phyloP scores from a whole-genome alignment of 2,888 invertebrate genomes.

The Sphecodes monilicornis region DNA sequence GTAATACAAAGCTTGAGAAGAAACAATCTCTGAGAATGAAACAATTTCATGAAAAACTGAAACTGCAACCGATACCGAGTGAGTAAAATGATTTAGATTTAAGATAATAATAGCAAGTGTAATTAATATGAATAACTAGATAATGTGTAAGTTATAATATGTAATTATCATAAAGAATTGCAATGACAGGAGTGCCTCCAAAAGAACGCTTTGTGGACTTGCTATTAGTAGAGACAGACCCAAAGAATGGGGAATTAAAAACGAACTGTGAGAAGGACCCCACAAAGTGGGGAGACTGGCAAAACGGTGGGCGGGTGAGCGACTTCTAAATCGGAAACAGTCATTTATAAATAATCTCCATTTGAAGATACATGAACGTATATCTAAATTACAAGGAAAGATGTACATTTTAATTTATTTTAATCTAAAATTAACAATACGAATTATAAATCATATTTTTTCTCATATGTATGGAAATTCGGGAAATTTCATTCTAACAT shows the following conservation, averaged over 20 bases:
- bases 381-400: conserved; percentile 58
- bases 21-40: conserved; percentile 76
- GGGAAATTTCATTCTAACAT: conserved; percentile 1
- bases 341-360: conserved; percentile 36
- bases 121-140: not conserved
- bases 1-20: conserved; percentile 11
- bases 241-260: conserved; percentile 74
- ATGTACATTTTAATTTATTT: conserved; percentile 49
- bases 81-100: conserved; percentile 23
- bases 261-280: conserved; percentile 77
- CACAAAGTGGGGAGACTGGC: conserved; percentile 82
- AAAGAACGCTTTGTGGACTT: conserved; percentile 73
- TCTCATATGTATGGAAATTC: not conserved
- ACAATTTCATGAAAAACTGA: conserved; percentile 76
- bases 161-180: conserved; percentile 9
- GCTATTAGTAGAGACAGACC: conserved; percentile 75
- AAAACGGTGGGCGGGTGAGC: conserved; percentile 77
- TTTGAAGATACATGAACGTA: conserved; percentile 51
- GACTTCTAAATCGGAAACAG: conserved; percentile 74
- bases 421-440: conserved; percentile 57
- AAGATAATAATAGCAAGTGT: not conserved
- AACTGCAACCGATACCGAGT: conserved; percentile 73
- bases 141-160: not conserved
- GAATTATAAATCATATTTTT: conserved; percentile 28
- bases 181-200: conserved; percentile 61